These are phyloP conservation scores for Micromys minutus DNA, from an alignment of 2,113 vertebrate species.

Conservation along the genomic window DNA sequence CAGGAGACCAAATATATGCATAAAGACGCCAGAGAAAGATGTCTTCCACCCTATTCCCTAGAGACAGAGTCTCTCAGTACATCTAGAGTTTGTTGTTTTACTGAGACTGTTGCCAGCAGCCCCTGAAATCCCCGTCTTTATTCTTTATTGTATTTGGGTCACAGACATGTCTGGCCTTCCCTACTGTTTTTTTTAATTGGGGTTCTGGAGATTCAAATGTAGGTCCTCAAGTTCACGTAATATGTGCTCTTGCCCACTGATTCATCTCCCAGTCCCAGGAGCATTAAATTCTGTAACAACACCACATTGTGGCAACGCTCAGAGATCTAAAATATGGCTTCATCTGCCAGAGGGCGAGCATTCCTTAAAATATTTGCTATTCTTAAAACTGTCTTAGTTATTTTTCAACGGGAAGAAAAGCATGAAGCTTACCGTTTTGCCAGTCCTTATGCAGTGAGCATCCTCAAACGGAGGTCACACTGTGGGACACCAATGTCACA, in stretches of 20 bases:
- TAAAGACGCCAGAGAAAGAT: not conserved
- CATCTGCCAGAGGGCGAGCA: not conserved
- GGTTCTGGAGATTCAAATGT: not conserved
- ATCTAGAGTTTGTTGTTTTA: not conserved
- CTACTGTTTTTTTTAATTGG: too few species aligned
- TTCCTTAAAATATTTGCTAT: not conserved
- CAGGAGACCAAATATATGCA: not conserved
- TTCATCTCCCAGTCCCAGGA: not conserved
- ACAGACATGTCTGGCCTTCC: not conserved
- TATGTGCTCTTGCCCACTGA: not conserved
- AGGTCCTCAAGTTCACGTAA: not conserved
- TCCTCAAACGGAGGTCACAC: not conserved
- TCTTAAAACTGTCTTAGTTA: not conserved
- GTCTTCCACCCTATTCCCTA: not conserved
- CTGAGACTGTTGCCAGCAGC: not conserved
- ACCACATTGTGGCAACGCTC: not conserved
- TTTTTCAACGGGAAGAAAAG: conserved; percentile 8
- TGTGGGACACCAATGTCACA: not conserved
- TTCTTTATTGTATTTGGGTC: not conserved
- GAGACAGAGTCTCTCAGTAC: not conserved
- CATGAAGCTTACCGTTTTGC: not conserved
- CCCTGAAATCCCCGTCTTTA: not conserved
- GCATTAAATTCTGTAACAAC: not conserved
- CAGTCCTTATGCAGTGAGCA: not conserved
- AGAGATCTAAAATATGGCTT: not conserved